Base-by-base conservation (phyloP, 2,888 invertebrate genomes). In the Argyresthia albistria region DNA sequence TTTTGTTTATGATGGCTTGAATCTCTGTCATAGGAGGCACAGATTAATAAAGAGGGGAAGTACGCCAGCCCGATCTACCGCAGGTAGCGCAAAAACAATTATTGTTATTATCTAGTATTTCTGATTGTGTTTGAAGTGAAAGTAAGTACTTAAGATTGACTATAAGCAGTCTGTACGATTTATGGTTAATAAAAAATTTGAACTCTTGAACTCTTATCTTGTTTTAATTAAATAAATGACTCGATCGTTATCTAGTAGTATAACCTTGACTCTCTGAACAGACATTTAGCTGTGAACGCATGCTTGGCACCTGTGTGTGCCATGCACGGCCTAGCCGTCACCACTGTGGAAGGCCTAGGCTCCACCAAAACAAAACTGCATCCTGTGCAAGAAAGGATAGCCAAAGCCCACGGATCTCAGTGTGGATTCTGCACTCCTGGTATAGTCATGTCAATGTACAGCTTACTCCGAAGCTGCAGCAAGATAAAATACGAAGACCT, bases 371-470 rank as follows among this genome's bases (percentile, higher is more conserved):
- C 91, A 1, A 90, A 88, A 67, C 84, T 95, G 3, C 95, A 95
- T 69, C 93, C 95, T n/a, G 92, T 93, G 1, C 95, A 95, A 77
- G 93, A 94, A 71, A 77, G 94, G 60, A 91, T 96, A 50, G 94
- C 95, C 0, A 92, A 93, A 80, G 90, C 93, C 1, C 95, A 96
- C 63, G 96, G 96, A 0, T 94, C 95, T 0, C 96, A 96, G 76
- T 96, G 96, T 69, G 96, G 96, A 1, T 95, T 94, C 72, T 96
- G 95, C 63, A 95, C 96, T 0, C 95, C 96, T 1, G 96, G 96
- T 11, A 95, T 97, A 58, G 94, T 96, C 0, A 97, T 97, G 96
- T 95, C 96, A 0, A 95, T 96, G 95, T 96, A 96, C 67, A 89
- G 93, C 0, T 80, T 96, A 45, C 80, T 96, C 0, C 80, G 96